phyloP scores from a whole-genome alignment of 2,797 vertebrate genomes.

The Sebastes hopkinsi region DNA sequence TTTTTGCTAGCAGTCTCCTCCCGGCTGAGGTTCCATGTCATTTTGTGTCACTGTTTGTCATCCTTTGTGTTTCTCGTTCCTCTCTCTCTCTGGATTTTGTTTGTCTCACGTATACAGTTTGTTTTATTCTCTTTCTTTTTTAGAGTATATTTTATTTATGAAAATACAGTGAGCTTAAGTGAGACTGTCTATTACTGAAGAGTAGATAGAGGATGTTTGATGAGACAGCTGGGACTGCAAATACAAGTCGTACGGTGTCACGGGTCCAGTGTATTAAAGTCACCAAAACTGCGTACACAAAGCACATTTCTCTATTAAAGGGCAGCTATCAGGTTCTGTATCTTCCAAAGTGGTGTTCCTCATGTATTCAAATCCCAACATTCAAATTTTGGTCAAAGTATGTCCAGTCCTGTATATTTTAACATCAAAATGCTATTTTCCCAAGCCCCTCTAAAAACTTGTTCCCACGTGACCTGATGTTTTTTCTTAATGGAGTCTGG shows the following conservation, averaged over 20 bases:
- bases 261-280: neutral
- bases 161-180: neutral
- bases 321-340: no score
- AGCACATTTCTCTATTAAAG: neutral
- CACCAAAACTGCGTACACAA: neutral
- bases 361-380: no score
- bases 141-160: neutral
- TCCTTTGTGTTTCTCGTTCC: neutral
- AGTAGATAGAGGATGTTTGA: neutral
- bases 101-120: neutral
- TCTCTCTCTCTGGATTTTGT: neutral
- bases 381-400: no score
- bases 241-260: neutral
- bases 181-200: neutral
- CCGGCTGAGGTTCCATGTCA: slow-evolving; percentile 12
- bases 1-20: neutral
- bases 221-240: neutral
- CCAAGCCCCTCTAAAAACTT: no score
- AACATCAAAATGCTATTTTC: no score
- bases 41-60: neutral
- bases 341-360: no score
- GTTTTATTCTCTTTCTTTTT: slow-evolving; percentile 6
- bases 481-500: no score
- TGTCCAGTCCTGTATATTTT: no score
- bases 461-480: no score